Percentiles rank a stretch among this genome's conserved stretches.
Evolutionary conservation across 2,888 invertebrate genomes (phyloP).

Genomic region (Brenthis hecate): DNA sequence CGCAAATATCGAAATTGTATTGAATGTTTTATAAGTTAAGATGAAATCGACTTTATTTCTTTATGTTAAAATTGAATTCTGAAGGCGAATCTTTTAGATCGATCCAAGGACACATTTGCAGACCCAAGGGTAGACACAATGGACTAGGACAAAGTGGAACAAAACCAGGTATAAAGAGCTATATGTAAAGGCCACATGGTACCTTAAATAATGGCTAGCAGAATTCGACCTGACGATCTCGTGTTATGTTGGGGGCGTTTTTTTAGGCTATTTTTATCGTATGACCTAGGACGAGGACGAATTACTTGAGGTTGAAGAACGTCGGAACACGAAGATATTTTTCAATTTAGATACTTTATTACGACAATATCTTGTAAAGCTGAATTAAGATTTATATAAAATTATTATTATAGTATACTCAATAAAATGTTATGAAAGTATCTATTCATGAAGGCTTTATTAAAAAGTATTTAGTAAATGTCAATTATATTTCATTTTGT

Average conservation of each 20-base stretch:
- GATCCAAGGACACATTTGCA: conserved; percentile 37
- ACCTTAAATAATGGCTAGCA: conserved; percentile 44
- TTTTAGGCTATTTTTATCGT: conserved; percentile 42
- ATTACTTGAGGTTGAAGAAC: conserved; percentile 17
- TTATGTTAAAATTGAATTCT: conserved; percentile 27
- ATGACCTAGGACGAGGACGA: conserved; percentile 33
- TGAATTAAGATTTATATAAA: no score
- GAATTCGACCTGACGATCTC: conserved; percentile 41
- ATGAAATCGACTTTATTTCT: conserved; percentile 14
- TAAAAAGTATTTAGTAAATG: no score
- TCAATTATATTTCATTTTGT: no score
- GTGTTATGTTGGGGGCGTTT: conserved; percentile 41
- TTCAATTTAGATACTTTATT: conserved; percentile 19
- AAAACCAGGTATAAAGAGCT: conserved; percentile 42
- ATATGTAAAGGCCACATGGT: conserved; percentile 44
- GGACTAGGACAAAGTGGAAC: conserved; percentile 40
- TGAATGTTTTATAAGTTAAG: not conserved
- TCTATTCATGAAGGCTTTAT: no score
- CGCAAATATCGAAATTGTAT: conserved; percentile 10
- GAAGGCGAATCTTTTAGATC: conserved; percentile 15
- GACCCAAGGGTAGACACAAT: conserved; percentile 43
- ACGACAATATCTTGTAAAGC: not conserved
- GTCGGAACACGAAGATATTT: conserved; percentile 22
- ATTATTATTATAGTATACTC: no score
- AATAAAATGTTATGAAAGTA: no score